Evolutionary conservation across 1,140 invertebrate genomes (phyloP).

Genomic region (Drosophila lini): DNA sequence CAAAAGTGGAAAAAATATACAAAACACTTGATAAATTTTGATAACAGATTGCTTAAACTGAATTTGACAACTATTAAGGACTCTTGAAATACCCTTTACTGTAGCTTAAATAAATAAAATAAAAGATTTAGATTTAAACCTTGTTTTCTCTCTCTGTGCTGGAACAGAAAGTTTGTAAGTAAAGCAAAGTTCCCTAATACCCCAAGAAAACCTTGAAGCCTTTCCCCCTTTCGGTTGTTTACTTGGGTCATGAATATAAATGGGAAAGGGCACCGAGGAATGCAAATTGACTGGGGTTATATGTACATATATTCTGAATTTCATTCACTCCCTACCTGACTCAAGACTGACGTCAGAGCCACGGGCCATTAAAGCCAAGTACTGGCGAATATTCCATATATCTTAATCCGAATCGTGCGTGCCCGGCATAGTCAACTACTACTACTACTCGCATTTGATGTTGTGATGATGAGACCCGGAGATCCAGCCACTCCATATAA

Average conservation of each 20-base stretch:
- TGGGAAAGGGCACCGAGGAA: slow-evolving; percentile 13
- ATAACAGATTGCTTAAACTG: slow-evolving; percentile 16
- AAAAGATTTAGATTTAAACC: background rate
- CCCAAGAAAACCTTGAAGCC: slow-evolving; percentile 9
- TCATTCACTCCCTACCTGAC: slow-evolving; percentile 28
- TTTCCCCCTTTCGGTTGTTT: background rate
- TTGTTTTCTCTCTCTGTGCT: background rate
- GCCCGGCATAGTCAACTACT: slow-evolving; percentile 33
- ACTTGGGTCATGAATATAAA: slow-evolving; percentile 25
- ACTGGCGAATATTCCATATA: slow-evolving; percentile 42
- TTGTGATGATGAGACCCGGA: slow-evolving; percentile 13
- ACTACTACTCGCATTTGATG: slow-evolving; percentile 8
- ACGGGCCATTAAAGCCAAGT: slow-evolving; percentile 39
- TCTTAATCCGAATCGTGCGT: slow-evolving; percentile 56
- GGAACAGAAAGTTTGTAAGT: background rate
- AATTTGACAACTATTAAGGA: background rate
- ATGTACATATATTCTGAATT: slow-evolving; percentile 15
- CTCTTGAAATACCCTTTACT: background rate
- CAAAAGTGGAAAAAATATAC: slow-evolving; percentile 16
- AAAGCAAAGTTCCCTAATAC: slow-evolving; percentile 7
- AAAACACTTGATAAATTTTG: slow-evolving; percentile 28
- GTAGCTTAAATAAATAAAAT: background rate
- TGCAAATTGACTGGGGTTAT: slow-evolving; percentile 38
- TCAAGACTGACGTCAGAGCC: slow-evolving; percentile 40
- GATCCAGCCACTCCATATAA: slow-evolving; percentile 26